phyloP scores from a whole-genome alignment of 2,797 vertebrate species.

The Pseudochirops cupreus region DNA sequence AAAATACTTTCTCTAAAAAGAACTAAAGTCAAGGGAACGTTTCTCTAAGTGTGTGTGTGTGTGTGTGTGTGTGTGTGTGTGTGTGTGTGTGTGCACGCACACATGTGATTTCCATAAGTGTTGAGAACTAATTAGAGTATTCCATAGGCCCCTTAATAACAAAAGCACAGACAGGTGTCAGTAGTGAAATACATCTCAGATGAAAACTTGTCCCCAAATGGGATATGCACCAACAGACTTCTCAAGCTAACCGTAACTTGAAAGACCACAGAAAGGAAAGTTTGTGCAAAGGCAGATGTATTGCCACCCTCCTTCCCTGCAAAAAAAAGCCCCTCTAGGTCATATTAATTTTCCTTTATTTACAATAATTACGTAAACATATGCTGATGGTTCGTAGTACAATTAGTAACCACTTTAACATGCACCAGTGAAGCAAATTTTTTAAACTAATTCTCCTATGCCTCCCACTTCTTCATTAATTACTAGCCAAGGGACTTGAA shows the following conservation, averaged over 20 bases:
- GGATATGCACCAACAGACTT: conserved; percentile 30
- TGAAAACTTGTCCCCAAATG: conserved; percentile 36
- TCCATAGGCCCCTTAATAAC: neutral
- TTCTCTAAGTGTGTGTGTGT: neutral
- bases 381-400: conserved; percentile 51
- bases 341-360: conserved; percentile 30
- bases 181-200: conserved; percentile 14
- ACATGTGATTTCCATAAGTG: neutral
- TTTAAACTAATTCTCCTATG: conserved; percentile 68
- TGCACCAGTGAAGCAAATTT: conserved; percentile 55
- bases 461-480: conserved; percentile 77
- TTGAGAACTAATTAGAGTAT: neutral
- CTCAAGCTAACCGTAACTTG: neutral
- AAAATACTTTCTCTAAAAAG: conserved; percentile 9
- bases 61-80: neutral
- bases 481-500: conserved; percentile 74
- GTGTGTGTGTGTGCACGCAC: neutral
- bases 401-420: conserved; percentile 62
- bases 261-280: conserved; percentile 37
- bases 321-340: neutral
- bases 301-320: neutral
- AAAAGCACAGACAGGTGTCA: conserved; percentile 15
- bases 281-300: neutral
- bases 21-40: neutral
- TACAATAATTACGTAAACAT: conserved; percentile 45